phyloP scores from a whole-genome alignment of 1,140 invertebrate genomes.

The Drosophila oshimai region DNA sequence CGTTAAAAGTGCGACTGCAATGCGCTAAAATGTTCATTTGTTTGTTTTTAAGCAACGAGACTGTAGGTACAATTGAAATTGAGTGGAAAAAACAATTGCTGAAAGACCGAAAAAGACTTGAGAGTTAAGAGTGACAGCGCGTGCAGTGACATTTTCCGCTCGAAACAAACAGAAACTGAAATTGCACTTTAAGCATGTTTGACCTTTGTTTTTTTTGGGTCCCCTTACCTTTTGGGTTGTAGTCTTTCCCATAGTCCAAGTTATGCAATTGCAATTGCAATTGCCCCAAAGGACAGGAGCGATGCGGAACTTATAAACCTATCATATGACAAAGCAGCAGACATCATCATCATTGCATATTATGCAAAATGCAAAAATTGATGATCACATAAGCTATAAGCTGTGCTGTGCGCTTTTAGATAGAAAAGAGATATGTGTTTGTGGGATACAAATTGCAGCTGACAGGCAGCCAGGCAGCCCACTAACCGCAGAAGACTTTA shows the following conservation, averaged over 20 bases:
- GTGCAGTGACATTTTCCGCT: slow-evolving; percentile 73
- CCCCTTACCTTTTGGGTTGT: background rate
- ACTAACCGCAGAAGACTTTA: slow-evolving; percentile 74
- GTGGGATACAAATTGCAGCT: slow-evolving; percentile 59
- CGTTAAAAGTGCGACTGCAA: slow-evolving; percentile 63
- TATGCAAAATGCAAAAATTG: slow-evolving; percentile 63
- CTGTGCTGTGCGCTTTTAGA: background rate
- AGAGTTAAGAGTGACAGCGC: slow-evolving; percentile 51
- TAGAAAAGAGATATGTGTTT: slow-evolving; percentile 45
- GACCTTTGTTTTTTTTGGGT: slow-evolving; percentile 59
- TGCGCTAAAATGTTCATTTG: slow-evolving; percentile 66
- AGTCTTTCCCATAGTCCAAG: slow-evolving; percentile 4
- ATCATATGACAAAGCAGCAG: slow-evolving; percentile 48
- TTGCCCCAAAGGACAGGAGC: slow-evolving; percentile 23
- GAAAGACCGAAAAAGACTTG: slow-evolving; percentile 9
- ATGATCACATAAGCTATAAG: slow-evolving; percentile 47
- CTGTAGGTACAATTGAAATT: slow-evolving; percentile 69
- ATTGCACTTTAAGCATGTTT: slow-evolving; percentile 67
- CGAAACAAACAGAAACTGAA: too few species aligned
- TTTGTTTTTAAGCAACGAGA: slow-evolving; percentile 66
- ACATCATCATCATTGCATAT: slow-evolving; percentile 37
- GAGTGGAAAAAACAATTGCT: slow-evolving; percentile 66
- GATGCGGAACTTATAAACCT: slow-evolving; percentile 42
- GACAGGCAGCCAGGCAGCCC: slow-evolving; percentile 40
- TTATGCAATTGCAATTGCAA: slow-evolving; percentile 28